phyloP scores from a whole-genome alignment of 1,140 invertebrate genomes.

The Streblospio benedicti region DNA sequence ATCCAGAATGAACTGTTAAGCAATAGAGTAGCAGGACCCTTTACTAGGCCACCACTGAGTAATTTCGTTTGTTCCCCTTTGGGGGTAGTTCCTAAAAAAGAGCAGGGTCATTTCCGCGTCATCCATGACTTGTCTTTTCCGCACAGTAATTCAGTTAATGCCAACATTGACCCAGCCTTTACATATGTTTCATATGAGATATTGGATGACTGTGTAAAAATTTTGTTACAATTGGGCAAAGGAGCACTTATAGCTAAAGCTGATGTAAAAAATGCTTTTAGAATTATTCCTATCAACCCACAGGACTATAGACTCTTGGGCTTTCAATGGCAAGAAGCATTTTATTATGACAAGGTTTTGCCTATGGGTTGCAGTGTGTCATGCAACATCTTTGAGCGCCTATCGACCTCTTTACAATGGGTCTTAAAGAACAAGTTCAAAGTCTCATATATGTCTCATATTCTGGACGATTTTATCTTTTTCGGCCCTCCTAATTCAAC shows the following conservation, averaged over 20 bases:
- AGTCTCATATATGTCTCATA: not conserved
- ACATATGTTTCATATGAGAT: not conserved
- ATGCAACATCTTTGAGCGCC: not conserved
- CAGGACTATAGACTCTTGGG: not conserved
- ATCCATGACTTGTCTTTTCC: slow-evolving; percentile 19
- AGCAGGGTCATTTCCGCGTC: slow-evolving; percentile 9
- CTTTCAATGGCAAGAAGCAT: not conserved
- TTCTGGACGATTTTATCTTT: not conserved
- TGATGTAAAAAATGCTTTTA: not conserved
- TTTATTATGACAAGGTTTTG: not conserved
- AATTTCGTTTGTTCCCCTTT: slow-evolving; percentile 9
- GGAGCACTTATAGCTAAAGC: not conserved
- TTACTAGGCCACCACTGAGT: too few species aligned
- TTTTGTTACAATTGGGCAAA: not conserved
- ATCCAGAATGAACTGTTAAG: too few species aligned
- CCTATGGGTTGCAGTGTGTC: not conserved
- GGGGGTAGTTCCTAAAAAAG: slow-evolving; percentile 13
- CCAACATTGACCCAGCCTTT: not conserved
- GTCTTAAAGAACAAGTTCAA: not conserved
- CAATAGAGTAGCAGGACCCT: too few species aligned
- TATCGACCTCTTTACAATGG: not conserved
- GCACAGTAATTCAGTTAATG: slow-evolving; percentile 9
- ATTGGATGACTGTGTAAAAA: not conserved
- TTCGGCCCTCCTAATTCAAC: not conserved
- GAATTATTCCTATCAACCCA: not conserved